Evolutionary conservation across 1,140 invertebrate species (phyloP).

Genomic region (Drosophila ficusphila): DNA sequence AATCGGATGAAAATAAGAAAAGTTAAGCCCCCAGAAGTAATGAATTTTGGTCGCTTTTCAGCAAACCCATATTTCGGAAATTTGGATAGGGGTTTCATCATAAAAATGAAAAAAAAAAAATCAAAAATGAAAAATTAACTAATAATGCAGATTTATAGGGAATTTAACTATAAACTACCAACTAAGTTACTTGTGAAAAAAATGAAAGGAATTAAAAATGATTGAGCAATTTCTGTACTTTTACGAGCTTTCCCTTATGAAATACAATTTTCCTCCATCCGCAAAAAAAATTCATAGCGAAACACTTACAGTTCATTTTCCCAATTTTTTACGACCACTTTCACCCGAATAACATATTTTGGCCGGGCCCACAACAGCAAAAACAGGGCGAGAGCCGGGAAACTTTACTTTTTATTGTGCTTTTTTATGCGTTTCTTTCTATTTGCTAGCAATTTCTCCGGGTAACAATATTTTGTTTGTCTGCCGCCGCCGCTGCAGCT

Average conservation of each 20-base stretch:
- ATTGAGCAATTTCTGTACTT: not conserved
- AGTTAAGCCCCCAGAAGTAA: too few species aligned
- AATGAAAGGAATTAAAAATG: conserved; percentile 4
- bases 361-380: conserved; percentile 18
- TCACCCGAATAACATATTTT: conserved; percentile 39
- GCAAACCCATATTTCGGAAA: too few species aligned
- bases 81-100: too few species aligned
- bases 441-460: conserved; percentile 67
- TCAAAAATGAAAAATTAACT: too few species aligned
- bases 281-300: conserved; percentile 26
- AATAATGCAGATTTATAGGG: too few species aligned
- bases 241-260: conserved; percentile 6
- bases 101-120: too few species aligned
- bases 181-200: too few species aligned
- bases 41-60: too few species aligned
- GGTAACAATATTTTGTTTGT: conserved; percentile 68
- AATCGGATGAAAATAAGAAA: too few species aligned
- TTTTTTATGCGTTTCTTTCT: conserved; percentile 45
- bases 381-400: not conserved
- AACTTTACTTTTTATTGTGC: conserved; percentile 54
- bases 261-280: conserved; percentile 2
- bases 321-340: conserved; percentile 51
- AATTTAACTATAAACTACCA: too few species aligned
- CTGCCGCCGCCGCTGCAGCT: conserved; percentile 48
- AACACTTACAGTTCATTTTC: conserved; percentile 25